These are phyloP conservation scores for Etheostoma nigrum DNA, from an alignment of 2,797 vertebrate species.

Conservation along the genomic window DNA sequence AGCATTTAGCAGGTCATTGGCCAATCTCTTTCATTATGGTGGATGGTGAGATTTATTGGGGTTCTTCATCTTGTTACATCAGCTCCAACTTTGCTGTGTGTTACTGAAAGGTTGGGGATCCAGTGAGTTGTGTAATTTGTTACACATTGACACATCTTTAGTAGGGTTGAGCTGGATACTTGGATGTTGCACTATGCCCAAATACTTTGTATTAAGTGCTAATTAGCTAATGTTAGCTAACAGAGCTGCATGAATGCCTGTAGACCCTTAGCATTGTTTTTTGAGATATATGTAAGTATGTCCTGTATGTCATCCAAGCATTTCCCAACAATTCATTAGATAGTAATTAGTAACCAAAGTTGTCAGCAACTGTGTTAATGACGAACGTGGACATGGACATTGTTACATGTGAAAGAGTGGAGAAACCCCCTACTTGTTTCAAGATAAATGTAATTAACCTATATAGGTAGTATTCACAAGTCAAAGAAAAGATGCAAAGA, in stretches of 20 bases:
- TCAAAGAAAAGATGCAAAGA: slow-evolving; percentile 21
- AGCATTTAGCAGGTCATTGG: too few relatives aligned
- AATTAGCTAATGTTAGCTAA: neutral
- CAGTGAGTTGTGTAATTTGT: neutral
- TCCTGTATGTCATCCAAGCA: neutral
- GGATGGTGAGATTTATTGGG: neutral
- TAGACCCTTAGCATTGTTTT: neutral
- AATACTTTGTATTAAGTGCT: too few relatives aligned
- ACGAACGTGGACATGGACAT: neutral
- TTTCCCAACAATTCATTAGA: neutral
- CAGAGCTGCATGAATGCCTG: neutral
- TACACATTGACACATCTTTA: neutral
- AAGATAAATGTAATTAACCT: slow-evolving; percentile 32
- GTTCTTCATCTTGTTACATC: neutral
- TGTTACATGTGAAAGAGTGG: neutral
- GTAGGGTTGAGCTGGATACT: too few relatives aligned
- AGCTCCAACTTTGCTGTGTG: neutral
- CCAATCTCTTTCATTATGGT: neutral
- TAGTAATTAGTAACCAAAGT: neutral
- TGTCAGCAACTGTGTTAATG: neutral
- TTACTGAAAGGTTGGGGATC: neutral
- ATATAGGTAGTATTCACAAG: slow-evolving; percentile 15
- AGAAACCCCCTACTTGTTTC: neutral
- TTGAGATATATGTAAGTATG: neutral
- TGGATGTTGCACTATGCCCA: too few relatives aligned